phyloP scores from a whole-genome alignment of 2,888 invertebrate species.

The Thysanoteuthis rhombus region DNA sequence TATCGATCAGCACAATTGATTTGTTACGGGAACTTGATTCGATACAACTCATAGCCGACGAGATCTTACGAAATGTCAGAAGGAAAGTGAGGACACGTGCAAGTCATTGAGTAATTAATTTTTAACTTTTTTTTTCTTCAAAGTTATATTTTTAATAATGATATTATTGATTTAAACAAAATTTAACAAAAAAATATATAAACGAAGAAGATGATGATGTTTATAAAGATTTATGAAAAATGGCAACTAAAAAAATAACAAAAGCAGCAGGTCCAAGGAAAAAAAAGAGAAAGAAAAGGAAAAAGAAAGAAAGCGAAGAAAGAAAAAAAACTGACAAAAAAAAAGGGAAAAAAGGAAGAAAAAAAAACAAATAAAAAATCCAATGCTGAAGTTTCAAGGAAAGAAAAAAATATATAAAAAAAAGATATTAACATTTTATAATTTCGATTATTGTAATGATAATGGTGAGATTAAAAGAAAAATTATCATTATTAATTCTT shows the following conservation, averaged over 20 bases:
- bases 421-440: background rate
- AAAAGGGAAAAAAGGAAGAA: no score
- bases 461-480: background rate
- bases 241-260: background rate
- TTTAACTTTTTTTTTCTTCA: background rate
- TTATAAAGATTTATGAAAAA: background rate
- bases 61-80: background rate
- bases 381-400: background rate
- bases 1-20: constrained; percentile 37
- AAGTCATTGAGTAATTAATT: background rate
- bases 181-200: background rate
- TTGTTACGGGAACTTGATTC: constrained; percentile 32
- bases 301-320: background rate
- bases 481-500: background rate
- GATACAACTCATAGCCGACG: constrained; percentile 24
- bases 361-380: background rate
- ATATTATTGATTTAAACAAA: background rate
- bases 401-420: background rate
- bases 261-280: background rate
- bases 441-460: background rate
- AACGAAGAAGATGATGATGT: background rate
- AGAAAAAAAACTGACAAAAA: background rate
- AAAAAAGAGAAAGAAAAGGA: background rate
- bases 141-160: background rate
- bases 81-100: constrained; percentile 21